Base-by-base conservation (phyloP, 2,797 vertebrate genomes). In the Cyprinella venusta region DNA sequence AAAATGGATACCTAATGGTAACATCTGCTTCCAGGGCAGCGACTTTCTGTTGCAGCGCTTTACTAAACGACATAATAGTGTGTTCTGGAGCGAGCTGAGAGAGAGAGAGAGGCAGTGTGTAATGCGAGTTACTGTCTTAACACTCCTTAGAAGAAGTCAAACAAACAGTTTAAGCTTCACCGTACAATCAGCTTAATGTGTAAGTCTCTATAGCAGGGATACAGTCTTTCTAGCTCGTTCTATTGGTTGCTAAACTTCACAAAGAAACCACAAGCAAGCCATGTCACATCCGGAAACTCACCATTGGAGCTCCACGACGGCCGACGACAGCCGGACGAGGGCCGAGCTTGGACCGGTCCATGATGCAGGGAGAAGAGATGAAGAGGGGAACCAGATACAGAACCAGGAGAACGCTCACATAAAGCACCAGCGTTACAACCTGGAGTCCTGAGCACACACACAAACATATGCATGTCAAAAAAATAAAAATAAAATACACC, bases 281-380 rank as follows among this genome's bases (percentile, higher is more conserved):
- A 5, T 24, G 40, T 26, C 40, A 45, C 0, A n/a, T n/a, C 45
- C 0, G 24, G 56, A 65, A 52, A 93, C 96, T 95, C 92, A 99
- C 98, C 98, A 98, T 98, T 0, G 97, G 98, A 2, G 95, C 96
- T 70, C 98, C 98, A 0, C 96, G 93, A 76, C 96, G 96, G 15
- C 97, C 97, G 0, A 97, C 94, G 89, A 99, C 87, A 42, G 92
- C 90, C 0, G 98, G 98, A n/a, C 94, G 96, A 9, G 94, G 92
- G 48, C 91, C 94, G 84, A 99, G 95, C 78, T 93, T 90, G 79
- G 92, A 90, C 83, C 90, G 96, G 89, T 98, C 96, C 97, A 98
- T 98, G 87, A 99, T 94, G 91, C 98, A 99, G 77, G 97, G 97
- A 40, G 97, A 99, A 16, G 94, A 96, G 92, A 99, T 96, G 19